Evolutionary conservation across 2,113 vertebrate species (phyloP).

Genomic region (Damaliscus lunatus): DNA sequence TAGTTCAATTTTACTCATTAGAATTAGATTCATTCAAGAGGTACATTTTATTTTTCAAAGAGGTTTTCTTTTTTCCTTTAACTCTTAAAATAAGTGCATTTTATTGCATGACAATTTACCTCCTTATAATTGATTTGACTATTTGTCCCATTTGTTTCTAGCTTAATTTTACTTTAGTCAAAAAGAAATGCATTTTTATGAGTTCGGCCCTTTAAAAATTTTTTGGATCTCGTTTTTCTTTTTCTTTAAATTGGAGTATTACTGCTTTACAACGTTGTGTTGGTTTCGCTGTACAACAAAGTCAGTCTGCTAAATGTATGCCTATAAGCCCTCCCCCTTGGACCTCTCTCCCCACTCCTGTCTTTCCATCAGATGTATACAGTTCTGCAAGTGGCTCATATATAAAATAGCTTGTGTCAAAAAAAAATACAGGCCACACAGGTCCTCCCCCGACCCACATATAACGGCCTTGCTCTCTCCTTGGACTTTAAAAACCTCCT

Average conservation of each 20-base stretch:
- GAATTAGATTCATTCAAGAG: not conserved
- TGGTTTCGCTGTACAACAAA: not conserved
- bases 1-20: not conserved
- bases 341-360: not conserved
- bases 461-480: not conserved
- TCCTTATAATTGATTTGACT: not conserved
- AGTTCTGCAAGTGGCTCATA: not conserved
- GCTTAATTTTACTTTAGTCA: not conserved
- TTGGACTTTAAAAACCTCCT: not conserved
- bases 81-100: not conserved
- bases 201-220: not conserved
- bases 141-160: not conserved
- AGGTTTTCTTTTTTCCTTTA: not conserved
- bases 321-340: not conserved
- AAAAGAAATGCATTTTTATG: not conserved
- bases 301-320: fast-evolving
- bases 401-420: not conserved
- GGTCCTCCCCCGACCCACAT: not conserved
- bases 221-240: not conserved
- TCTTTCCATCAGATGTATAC: not conserved
- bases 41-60: not conserved
- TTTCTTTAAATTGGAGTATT: not conserved
- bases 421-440: not conserved
- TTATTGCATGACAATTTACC: not conserved
- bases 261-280: not conserved